A percentile compares a stretch with the other conserved stretches of the same genome.
Conservation (phyloP, 2,113 vertebrate genomes). For the Sclerurus mexicanus region DNA sequence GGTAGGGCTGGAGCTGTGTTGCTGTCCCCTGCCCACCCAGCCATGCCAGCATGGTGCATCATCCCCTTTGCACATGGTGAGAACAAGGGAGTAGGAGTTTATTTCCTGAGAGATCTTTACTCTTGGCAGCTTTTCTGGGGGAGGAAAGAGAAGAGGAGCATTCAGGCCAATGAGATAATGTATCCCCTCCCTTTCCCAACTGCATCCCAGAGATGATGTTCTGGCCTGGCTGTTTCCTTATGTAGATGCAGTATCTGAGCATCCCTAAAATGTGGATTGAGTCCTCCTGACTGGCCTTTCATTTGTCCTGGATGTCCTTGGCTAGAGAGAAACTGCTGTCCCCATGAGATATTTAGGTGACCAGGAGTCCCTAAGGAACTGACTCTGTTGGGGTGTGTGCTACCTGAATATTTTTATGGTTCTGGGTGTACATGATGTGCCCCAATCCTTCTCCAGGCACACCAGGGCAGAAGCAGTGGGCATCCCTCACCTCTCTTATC, state of each 20-base stretch:
- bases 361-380: neutral
- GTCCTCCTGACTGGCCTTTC: neutral
- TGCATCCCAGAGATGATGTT: neutral
- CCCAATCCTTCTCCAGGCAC: neutral
- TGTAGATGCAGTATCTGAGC: neutral
- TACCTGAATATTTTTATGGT: neutral
- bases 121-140: constrained; percentile 60
- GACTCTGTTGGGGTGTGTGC: neutral
- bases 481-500: neutral
- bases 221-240: neutral
- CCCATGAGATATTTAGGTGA: neutral
- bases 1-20: neutral
- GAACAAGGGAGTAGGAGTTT: constrained; percentile 56
- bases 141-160: constrained; percentile 38
- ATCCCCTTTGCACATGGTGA: constrained; percentile 26
- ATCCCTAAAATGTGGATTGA: neutral
- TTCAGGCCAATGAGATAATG: constrained; percentile 40
- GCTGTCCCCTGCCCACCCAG: neutral
- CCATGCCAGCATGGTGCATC: constrained; percentile 42
- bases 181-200: constrained; percentile 15
- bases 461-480: neutral
- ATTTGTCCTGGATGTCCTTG: neutral
- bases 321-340: neutral
- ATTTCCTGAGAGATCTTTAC: constrained; percentile 54
- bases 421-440: neutral